Conservation (phyloP, 2,797 vertebrate genomes). For the Gobionotothen gibberifrons region DNA sequence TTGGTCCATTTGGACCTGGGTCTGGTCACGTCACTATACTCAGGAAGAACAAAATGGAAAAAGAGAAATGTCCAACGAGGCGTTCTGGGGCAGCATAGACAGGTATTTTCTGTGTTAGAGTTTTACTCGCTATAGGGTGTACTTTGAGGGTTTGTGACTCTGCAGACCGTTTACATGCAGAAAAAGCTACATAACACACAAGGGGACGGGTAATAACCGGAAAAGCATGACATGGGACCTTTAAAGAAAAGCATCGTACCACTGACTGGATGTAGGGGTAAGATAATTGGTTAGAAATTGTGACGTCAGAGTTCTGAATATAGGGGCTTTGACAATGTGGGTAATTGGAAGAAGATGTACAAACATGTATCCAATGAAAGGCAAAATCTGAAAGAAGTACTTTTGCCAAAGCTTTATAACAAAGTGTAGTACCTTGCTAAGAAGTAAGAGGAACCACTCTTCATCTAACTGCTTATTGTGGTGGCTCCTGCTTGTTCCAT, state of each 20-base stretch:
- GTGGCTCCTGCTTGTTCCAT: not conserved
- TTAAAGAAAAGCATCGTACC: not conserved
- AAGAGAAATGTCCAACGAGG: no score
- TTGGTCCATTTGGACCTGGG: no score
- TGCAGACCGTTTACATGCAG: no score
- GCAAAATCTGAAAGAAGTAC: not conserved
- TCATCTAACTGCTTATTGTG: conserved; percentile 5
- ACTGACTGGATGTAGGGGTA: not conserved
- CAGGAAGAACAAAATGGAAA: no score
- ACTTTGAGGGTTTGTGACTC: no score
- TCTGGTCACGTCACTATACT: no score
- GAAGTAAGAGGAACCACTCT: conserved; percentile 4
- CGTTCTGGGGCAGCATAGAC: no score
- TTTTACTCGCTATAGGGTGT: no score
- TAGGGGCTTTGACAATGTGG: not conserved
- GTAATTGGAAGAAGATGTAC: not conserved
- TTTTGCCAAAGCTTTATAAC: not conserved
- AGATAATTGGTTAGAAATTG: not conserved
- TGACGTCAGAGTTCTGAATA: not conserved
- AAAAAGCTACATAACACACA: no score
- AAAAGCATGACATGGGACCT: no score
- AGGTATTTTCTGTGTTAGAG: no score
- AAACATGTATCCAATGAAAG: not conserved
- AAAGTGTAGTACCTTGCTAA: not conserved
- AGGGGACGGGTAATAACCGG: no score